Evolutionary conservation across 2,113 vertebrate species (phyloP).

Genomic region (Saimiri boliviensis): DNA sequence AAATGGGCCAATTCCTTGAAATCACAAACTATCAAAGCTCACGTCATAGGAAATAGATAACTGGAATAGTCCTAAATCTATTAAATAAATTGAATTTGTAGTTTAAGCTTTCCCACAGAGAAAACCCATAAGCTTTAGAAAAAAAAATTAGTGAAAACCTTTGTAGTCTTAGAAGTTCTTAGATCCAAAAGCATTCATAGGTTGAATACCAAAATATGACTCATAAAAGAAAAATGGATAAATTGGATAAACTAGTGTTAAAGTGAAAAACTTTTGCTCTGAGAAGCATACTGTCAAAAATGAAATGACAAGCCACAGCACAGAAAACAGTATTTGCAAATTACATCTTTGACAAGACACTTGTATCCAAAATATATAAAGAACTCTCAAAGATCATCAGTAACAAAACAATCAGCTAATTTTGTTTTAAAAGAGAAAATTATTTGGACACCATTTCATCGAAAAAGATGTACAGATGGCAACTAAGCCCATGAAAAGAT

Average conservation of each 20-base stretch:
- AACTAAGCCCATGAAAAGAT: not conserved
- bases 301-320: not conserved
- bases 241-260: not conserved
- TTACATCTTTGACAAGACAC: not conserved
- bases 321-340: not conserved
- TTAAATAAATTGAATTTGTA: not conserved
- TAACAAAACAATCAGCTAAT: constrained; percentile 9
- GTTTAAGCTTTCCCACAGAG: not conserved
- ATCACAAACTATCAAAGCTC: not conserved
- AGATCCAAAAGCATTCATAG: not conserved
- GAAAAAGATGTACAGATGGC: not conserved
- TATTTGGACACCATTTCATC: not conserved
- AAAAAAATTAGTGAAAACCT: not conserved
- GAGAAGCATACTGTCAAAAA: not conserved
- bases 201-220: not conserved
- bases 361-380: not conserved
- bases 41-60: not conserved
- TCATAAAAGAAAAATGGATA: not conserved
- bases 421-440: not conserved
- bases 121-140: not conserved
- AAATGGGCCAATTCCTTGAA: not conserved
- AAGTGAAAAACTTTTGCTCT: not conserved
- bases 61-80: not conserved
- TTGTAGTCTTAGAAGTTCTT: not conserved
- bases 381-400: not conserved